phyloP scores from a whole-genome alignment of 2,888 invertebrate genomes.

The Sinopyrophorus schimmeli region DNA sequence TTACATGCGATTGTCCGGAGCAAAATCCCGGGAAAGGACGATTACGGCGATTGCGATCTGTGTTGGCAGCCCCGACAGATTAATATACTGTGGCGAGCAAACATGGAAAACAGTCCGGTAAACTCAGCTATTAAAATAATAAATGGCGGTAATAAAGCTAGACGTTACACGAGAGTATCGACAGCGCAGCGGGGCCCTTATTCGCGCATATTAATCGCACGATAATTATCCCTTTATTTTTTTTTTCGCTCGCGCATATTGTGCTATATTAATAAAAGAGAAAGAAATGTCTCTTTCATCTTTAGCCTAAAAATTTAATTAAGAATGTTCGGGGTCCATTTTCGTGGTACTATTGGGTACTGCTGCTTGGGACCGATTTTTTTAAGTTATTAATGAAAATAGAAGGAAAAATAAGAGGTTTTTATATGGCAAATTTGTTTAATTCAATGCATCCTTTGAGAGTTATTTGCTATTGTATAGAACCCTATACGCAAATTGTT shows the following conservation, averaged over 20 bases:
- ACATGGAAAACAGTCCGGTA: conserved; percentile 47
- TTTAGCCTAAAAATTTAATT: too few relatives aligned
- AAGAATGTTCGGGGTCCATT: too few relatives aligned
- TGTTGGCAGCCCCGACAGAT: conserved; percentile 39
- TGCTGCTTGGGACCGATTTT: too few relatives aligned
- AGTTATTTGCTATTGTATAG: too few relatives aligned
- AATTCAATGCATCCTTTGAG: too few relatives aligned
- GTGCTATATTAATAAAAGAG: too few relatives aligned
- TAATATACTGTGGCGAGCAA: conserved; percentile 43
- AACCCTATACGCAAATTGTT: too few relatives aligned
- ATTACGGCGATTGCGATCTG: conserved; percentile 40
- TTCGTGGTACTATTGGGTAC: too few relatives aligned
- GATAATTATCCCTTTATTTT: conserved; percentile 50
- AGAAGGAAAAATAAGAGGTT: too few relatives aligned
- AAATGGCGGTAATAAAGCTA: conserved; percentile 52
- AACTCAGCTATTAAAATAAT: conserved; percentile 53
- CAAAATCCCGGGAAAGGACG: conserved; percentile 47
- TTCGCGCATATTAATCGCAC: conserved; percentile 52
- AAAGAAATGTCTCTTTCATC: too few relatives aligned
- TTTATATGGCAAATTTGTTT: too few relatives aligned
- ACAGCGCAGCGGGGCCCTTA: conserved; percentile 49
- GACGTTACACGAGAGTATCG: conserved; percentile 51
- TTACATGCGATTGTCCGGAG: conserved; percentile 44
- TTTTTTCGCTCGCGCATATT: conserved; percentile 38
- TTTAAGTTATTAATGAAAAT: too few relatives aligned